Conservation (phyloP, 1,140 invertebrate genomes). For the Lucilia cuprina region DNA sequence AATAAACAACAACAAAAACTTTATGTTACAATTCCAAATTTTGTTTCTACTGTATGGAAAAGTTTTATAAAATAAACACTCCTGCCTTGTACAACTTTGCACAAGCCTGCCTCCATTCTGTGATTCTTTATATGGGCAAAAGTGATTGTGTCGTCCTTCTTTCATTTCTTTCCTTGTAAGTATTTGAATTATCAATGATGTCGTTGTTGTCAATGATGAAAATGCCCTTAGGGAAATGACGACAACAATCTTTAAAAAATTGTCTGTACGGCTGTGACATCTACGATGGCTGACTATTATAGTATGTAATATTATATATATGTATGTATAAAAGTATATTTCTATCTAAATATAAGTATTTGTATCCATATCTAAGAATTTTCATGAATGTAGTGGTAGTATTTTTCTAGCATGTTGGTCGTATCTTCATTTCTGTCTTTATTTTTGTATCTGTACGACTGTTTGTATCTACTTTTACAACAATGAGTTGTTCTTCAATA, state of each 20-base stretch:
- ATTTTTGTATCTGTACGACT: too few species aligned
- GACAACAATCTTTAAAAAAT: neutral
- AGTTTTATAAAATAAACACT: too few species aligned
- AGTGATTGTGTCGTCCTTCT: neutral
- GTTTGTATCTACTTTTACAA: too few species aligned
- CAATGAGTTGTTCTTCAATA: neutral
- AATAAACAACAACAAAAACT: neutral
- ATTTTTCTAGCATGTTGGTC: too few species aligned
- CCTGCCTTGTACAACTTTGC: too few species aligned
- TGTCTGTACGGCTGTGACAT: neutral
- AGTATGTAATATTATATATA: neutral
- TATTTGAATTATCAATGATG: conserved; percentile 22
- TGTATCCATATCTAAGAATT: neutral
- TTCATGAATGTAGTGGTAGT: too few species aligned
- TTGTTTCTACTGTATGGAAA: neutral
- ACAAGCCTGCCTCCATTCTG: neutral
- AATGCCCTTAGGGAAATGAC: neutral
- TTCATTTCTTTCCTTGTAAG: neutral
- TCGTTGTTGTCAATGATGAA: conserved; percentile 10
- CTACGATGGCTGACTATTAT: neutral
- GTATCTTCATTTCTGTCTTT: too few species aligned
- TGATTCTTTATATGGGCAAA: neutral
- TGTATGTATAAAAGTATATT: neutral
- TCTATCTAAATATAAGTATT: neutral
- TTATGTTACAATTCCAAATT: neutral